Evolutionary conservation across 2,797 vertebrate genomes (phyloP).

Genomic region (Mionectes olivaceus): DNA sequence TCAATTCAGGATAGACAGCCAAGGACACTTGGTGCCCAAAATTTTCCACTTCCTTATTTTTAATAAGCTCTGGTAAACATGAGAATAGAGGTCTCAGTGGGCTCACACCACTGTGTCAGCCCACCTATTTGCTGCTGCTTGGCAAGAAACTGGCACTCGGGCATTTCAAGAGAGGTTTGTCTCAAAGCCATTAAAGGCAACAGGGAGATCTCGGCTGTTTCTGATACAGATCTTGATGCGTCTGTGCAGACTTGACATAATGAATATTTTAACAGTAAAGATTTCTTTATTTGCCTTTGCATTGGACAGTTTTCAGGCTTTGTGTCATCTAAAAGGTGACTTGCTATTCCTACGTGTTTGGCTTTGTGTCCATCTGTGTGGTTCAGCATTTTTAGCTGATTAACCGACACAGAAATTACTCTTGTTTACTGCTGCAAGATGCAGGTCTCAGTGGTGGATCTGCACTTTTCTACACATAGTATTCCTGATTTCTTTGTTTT

Average conservation of each 20-base stretch:
- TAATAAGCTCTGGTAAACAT: background rate
- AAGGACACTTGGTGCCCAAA: background rate
- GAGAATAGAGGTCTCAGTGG: background rate
- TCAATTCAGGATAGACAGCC: background rate
- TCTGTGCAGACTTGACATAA: background rate
- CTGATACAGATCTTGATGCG: background rate
- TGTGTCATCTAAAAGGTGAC: background rate
- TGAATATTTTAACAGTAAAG: background rate
- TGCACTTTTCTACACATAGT: background rate
- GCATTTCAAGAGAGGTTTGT: background rate
- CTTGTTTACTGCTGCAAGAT: background rate
- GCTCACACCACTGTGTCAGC: background rate
- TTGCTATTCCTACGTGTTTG: fast-evolving
- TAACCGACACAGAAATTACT: background rate
- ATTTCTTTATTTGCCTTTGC: background rate
- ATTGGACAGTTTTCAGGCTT: background rate
- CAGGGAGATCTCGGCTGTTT: background rate
- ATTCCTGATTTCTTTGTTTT: background rate
- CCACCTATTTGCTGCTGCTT: background rate
- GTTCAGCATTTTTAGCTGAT: background rate
- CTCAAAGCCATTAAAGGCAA: background rate
- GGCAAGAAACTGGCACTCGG: background rate
- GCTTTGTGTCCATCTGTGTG: background rate
- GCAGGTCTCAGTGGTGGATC: fast-evolving
- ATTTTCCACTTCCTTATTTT: background rate